Conservation (phyloP, 2,113 vertebrate genomes). For the Colistium nudipinnis region DNA sequence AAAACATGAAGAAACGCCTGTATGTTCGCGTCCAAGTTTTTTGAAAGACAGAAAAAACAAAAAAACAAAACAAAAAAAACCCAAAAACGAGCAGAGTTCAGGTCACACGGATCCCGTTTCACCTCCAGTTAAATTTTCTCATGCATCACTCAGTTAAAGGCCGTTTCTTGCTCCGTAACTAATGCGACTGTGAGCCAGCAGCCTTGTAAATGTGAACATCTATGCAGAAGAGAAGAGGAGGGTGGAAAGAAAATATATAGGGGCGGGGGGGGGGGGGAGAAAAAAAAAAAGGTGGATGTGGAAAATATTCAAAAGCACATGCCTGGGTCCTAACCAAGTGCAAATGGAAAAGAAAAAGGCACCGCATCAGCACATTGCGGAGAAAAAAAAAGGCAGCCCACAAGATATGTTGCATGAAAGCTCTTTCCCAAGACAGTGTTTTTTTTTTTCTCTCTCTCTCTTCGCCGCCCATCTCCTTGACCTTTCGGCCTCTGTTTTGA, state of each 20-base stretch:
- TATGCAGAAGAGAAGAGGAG: constrained; percentile 9
- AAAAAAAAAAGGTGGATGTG: constrained; percentile 64
- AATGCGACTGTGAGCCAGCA: constrained; percentile 52
- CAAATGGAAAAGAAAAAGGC: constrained; percentile 80
- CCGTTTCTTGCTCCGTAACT: constrained; percentile 67
- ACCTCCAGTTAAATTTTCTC: constrained; percentile 64
- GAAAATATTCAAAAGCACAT: constrained; percentile 72
- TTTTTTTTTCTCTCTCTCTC: constrained; percentile 50
- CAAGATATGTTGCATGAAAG: constrained; percentile 64
- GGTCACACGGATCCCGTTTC: constrained; percentile 63
- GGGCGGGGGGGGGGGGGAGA: too few relatives aligned
- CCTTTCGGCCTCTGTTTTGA: constrained; percentile 28
- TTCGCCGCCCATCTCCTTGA: constrained; percentile 21
- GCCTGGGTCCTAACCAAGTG: constrained; percentile 67
- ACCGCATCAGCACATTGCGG: constrained; percentile 75
- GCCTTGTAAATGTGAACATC: constrained; percentile 64
- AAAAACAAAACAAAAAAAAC: background rate
- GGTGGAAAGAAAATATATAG: background rate
- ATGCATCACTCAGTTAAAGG: constrained; percentile 58
- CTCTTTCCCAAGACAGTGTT: constrained; percentile 68
- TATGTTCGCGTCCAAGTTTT: constrained; percentile 22
- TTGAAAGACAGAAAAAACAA: constrained; percentile 6
- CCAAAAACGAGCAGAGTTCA: constrained; percentile 22
- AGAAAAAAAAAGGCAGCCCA: constrained; percentile 72
- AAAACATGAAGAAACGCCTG: constrained; percentile 6